A percentile compares a stretch with the other conserved stretches of the same genome.
Evolutionary conservation across 2,797 vertebrate genomes (phyloP).

Genomic region (Peromyscus attwateri): DNA sequence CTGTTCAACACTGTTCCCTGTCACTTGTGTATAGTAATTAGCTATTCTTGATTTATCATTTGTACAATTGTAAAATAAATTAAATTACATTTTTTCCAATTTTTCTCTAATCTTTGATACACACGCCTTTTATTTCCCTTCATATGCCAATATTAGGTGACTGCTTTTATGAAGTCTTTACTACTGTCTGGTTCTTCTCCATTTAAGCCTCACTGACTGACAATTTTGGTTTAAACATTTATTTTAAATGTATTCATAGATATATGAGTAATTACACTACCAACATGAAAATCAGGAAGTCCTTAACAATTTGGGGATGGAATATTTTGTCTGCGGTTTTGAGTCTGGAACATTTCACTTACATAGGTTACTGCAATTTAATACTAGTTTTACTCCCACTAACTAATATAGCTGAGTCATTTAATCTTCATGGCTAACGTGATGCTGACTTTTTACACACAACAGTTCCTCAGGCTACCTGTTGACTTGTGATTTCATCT

Average conservation of each 20-base stretch:
- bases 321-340: neutral
- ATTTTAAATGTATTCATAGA: neutral
- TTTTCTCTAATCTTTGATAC: constrained; percentile 69
- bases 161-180: neutral
- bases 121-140: neutral
- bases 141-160: neutral
- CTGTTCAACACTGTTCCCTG: constrained; percentile 85
- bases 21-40: constrained; percentile 86
- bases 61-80: constrained; percentile 90
- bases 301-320: neutral
- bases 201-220: neutral
- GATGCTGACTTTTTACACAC: neutral
- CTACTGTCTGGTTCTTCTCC: neutral
- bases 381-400: neutral
- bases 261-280: neutral
- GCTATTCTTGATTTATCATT: constrained; percentile 88
- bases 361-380: neutral
- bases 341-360: neutral
- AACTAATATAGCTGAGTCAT: neutral
- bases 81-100: constrained; percentile 70
- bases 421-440: neutral
- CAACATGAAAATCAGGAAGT: neutral
- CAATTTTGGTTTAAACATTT: neutral
- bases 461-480: neutral
- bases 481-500: neutral